Evolutionary conservation across 2,113 vertebrate species (phyloP).

Genomic region (Budorcas taxicolor): DNA sequence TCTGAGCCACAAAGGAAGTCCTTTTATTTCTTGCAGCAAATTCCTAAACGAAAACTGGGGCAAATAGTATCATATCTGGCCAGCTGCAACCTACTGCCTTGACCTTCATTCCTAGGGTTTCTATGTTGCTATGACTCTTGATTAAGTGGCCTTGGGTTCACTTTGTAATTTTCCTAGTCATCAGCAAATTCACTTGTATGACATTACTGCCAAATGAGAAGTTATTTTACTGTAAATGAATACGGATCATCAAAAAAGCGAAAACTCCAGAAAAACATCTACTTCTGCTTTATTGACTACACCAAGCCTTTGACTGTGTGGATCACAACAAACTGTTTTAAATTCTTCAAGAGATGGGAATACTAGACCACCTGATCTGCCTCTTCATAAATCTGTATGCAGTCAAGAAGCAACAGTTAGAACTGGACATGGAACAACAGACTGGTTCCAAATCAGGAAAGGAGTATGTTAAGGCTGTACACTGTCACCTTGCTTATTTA

Average conservation of each 20-base stretch:
- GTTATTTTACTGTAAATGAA: background rate
- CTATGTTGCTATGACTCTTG: slow-evolving; percentile 53
- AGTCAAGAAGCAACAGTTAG: background rate
- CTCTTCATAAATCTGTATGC: background rate
- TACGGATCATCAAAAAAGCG: background rate
- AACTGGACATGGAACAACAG: background rate
- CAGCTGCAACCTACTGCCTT: slow-evolving; percentile 66
- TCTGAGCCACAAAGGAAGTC: background rate
- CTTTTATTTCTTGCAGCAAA: background rate
- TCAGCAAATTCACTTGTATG: slow-evolving; percentile 41
- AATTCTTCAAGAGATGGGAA: background rate
- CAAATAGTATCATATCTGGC: background rate
- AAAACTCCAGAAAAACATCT: background rate
- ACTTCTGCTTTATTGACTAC: background rate
- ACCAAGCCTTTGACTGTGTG: background rate
- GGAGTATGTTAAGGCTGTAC: fast-evolving
- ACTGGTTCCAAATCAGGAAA: background rate
- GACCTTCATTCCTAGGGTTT: slow-evolving; percentile 63
- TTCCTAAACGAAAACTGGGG: background rate
- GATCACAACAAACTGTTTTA: background rate
- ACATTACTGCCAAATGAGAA: slow-evolving; percentile 8
- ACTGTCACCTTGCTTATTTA: background rate
- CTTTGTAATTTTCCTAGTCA: slow-evolving; percentile 42
- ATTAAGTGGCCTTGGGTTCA: slow-evolving; percentile 72
- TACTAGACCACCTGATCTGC: background rate